Conservation (phyloP, 23 tunicate genomes). For the Halocynthia aurantium region DNA sequence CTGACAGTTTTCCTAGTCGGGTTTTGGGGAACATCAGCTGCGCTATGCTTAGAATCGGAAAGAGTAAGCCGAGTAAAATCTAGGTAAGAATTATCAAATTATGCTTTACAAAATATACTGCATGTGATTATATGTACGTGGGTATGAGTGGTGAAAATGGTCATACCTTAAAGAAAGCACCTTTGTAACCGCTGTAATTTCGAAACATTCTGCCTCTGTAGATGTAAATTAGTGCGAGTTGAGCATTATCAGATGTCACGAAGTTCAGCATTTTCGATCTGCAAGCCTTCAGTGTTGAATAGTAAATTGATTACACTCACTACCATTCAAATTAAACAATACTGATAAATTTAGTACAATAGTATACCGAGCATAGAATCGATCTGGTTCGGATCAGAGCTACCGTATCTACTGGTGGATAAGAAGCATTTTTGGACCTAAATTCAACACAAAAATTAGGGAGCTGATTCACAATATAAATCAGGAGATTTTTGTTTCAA, state of each 20-base stretch:
- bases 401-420: no score
- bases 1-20: slow-evolving; percentile 52
- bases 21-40: slow-evolving; percentile 60
- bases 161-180: slow-evolving; percentile 42
- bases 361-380: no score
- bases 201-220: slow-evolving; percentile 91
- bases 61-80: slow-evolving; percentile 62
- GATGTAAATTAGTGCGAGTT: slow-evolving; percentile 86
- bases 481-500: no score
- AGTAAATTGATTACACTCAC: no score
- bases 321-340: no score
- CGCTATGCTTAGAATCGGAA: slow-evolving; percentile 71
- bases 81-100: slow-evolving; percentile 3
- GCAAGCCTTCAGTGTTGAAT: slow-evolving; percentile 38
- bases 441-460: no score
- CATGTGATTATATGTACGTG: not conserved
- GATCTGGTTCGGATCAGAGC: no score
- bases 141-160: not conserved
- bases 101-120: not conserved
- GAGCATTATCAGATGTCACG: slow-evolving; percentile 88
- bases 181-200: slow-evolving; percentile 64
- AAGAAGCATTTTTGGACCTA: no score
- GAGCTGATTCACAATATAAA: no score
- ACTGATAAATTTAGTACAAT: no score
- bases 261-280: slow-evolving; percentile 90